Evolutionary conservation across 2,113 vertebrate species (phyloP).

Genomic region (Saimiri boliviensis): DNA sequence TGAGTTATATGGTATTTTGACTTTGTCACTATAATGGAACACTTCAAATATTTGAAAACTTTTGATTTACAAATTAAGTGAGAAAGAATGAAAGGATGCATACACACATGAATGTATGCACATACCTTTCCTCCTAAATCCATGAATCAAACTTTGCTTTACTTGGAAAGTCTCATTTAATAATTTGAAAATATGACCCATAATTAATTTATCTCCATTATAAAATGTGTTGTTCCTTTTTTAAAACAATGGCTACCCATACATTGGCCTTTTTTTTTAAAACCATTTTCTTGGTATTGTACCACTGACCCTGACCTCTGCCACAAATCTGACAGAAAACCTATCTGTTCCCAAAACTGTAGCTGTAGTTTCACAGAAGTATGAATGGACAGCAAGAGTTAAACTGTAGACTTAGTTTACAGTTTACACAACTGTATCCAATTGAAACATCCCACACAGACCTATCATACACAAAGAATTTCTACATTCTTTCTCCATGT

Average conservation of each 20-base stretch:
- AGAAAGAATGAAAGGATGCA: not conserved
- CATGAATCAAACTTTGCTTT: not conserved
- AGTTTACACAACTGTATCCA: not conserved
- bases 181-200: not conserved
- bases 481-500: not conserved
- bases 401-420: not conserved
- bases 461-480: not conserved
- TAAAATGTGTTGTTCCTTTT: not conserved
- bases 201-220: not conserved
- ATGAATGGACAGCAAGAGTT: not conserved
- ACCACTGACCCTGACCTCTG: not conserved
- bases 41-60: not conserved
- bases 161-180: not conserved
- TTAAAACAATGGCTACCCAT: not conserved
- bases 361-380: not conserved
- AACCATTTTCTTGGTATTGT: not conserved
- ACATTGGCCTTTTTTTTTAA: not conserved
- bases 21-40: not conserved
- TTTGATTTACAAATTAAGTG: not conserved
- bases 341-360: not conserved
- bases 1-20: not conserved
- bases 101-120: not conserved
- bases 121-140: not conserved
- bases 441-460: not conserved
- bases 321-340: not conserved